phyloP scores from a whole-genome alignment of 2,888 invertebrate species.

The Lepidochrysops patricia region DNA sequence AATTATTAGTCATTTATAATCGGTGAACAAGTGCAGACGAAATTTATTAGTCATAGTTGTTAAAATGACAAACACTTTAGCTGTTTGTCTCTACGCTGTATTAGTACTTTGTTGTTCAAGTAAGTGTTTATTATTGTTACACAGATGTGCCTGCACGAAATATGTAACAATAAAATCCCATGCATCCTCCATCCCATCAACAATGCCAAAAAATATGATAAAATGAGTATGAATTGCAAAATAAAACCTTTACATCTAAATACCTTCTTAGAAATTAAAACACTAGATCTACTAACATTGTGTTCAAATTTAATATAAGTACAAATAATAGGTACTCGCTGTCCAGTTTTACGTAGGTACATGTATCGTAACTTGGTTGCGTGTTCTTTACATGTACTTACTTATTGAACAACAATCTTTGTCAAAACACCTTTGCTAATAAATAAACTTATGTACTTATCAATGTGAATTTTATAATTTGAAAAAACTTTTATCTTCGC shows the following conservation, averaged over 20 bases:
- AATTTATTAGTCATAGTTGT: slow-evolving; percentile 30
- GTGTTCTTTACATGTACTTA: background rate
- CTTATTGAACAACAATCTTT: too few relatives aligned
- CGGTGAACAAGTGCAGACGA: slow-evolving; percentile 37
- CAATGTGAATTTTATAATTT: too few relatives aligned
- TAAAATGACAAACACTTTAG: slow-evolving; percentile 58
- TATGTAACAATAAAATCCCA: background rate
- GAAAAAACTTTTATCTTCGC: too few relatives aligned
- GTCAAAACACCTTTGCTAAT: too few relatives aligned
- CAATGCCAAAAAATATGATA: background rate
- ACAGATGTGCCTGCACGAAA: background rate
- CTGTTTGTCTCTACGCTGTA: slow-evolving; percentile 54
- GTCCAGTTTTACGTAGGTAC: background rate
- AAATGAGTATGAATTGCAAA: background rate
- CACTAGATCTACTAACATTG: background rate
- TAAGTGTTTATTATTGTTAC: slow-evolving; percentile 36
- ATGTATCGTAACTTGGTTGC: background rate
- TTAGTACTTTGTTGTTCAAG: slow-evolving; percentile 53
- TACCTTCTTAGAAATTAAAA: too few relatives aligned
- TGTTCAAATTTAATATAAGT: too few relatives aligned
- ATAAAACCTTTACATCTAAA: background rate
- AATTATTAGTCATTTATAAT: slow-evolving; percentile 31
- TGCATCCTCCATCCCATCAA: background rate
- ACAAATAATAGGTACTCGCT: too few relatives aligned
- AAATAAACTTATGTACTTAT: too few relatives aligned